Base-by-base conservation (phyloP, 2,113 vertebrate genomes). In the Ploceus nigricollis region DNA sequence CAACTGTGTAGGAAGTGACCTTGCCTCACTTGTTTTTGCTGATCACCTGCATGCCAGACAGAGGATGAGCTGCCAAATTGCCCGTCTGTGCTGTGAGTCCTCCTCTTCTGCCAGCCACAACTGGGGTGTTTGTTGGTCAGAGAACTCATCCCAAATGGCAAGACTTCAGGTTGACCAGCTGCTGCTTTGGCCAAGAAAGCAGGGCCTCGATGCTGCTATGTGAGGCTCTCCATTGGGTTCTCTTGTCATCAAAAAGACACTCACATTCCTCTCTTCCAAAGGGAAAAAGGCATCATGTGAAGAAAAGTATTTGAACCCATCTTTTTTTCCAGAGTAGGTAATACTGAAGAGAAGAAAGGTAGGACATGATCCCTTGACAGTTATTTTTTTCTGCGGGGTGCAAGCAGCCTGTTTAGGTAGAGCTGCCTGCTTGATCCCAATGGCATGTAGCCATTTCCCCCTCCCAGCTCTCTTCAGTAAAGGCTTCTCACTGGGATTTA, bases 121-220 rank as follows among this genome's bases (percentile, higher is more conserved):
- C 13, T 8, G 1, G 4, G 30, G 7, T 75, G 9, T 85, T 24
- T 66, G 39, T 33, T 65, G 33, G 47, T 50, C 31, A 53, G 69
- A 85, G 37, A 61, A 64, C 4, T 40, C 18, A 27, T 37, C 37
- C 54, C 40, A 31, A 69, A 25, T 33, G 42, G 15, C 27, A 87
- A 76, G 39, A 60, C 17, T 14, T 44, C 48, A 79, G 20, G 21
- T 39, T 92, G 45, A 64, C 31, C 35, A 82, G 44, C 14, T 16
- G 7, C 53, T 76, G n/a, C 63, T 88, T 88, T 70, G 51, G 31
- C 15, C 7, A 6, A 27, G 25, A 50, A 80, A 92, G 35, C 25
- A 33, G 17, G 10, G 17, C 27, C 48, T 87, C 0, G 0, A 16
- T 64, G 24, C 23, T 76, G 8, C 15, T 87, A 58, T 63, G 3